Base-by-base conservation (phyloP, 2,888 invertebrate species). In the Drosophila leonis region DNA sequence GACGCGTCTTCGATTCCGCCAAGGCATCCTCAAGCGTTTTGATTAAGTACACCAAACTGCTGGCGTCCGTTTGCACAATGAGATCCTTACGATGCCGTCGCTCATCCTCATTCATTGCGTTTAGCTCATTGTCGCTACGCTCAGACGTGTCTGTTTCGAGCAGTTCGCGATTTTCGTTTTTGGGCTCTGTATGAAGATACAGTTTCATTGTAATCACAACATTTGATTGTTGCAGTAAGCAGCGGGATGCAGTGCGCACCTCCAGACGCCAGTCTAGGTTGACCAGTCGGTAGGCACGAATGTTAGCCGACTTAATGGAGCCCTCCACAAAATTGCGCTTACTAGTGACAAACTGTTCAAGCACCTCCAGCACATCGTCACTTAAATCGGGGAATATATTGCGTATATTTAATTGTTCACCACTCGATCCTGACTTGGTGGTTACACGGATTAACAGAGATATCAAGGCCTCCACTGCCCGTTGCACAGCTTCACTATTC, bases 371-470 rank as follows among this genome's bases (percentile, higher is more conserved):
- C 1, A 91, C 91, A 1, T 92, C 91, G 0, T 82, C 73, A 5
- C 80, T 82, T 35, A 92, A 89, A 7, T 84, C 78, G 1, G 78
- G 80, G n/a, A 90, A 80, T 18, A 75, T 57, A n/a, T 83, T 78
- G 0, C 86, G 82, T 46, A 90, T 79, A 10, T 90, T 42, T 12
- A 79, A 62, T 12, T 87, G 82, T 57, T 78, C 73, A 13, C 83
- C 90, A 12, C 75, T 84, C 92, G 95, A 95, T 93, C 95, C 95
- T 75, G 95, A 94, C 92, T 95, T 96, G 80, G 95, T 95, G 80
- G 95, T 95, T 75, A 95, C 95, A 92, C 97, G 95, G 20, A 96
- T 93, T 55, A 97, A 93, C 55, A 97, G 93, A 91, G 96, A 95
- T n/a, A 96, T 94, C 60, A 97, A 92, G 24, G 96, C 96, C 93